Evolutionary conservation across 2,113 vertebrate species (phyloP), one percentile per base, ranked within the genome.

Genomic region (Pteropus alecto): DNA sequence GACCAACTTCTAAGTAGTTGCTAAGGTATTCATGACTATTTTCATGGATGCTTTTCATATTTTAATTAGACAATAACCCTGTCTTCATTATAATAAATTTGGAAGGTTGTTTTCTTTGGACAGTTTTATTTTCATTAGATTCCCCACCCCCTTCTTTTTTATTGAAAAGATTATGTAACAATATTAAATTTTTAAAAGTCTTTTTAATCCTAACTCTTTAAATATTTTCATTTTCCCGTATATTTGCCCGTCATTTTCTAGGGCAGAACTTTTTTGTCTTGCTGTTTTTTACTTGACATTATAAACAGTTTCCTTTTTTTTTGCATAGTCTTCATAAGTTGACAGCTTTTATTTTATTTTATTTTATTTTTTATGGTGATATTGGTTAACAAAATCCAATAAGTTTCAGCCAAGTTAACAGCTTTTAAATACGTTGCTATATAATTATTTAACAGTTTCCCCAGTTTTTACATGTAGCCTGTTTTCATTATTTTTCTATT

Each of bases 41-140:
- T 78, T 82, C 67, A 28, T 82, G 77, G 30, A 61, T 86, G 19
- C n/a, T 71, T 71, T 51, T 91, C 78, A 38, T 87, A 61, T 94
- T 92, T 87, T 65, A 76, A 67, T 82, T 82, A 48, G n/a, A 58
- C 15, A 67, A 4, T 24, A 68, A 74, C 18, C 2, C 22, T 87
- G 2, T 73, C 74, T 76, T 76, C 51, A 83, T 28, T 76, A 28
- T 82, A 33, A 65, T 76, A 74, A 83, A 83, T 58, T 81, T 58
- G 68, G n/a, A 82, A 68, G 21, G 26, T 41, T 48, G 33, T 88
- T 28, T 76, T 82, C n/a, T 95, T 46, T 60, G 11, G 41, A 33
- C 33, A 93, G 76, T 68, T 79, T 95, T 82, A 41, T 87, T 92
- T 95, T 76, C 26, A 76, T 74, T 82, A 73, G 56, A 10, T 86